These are phyloP conservation scores for Aphelocoma californica DNA, from an alignment of 2,797 vertebrate species.

Conservation along the genomic window DNA sequence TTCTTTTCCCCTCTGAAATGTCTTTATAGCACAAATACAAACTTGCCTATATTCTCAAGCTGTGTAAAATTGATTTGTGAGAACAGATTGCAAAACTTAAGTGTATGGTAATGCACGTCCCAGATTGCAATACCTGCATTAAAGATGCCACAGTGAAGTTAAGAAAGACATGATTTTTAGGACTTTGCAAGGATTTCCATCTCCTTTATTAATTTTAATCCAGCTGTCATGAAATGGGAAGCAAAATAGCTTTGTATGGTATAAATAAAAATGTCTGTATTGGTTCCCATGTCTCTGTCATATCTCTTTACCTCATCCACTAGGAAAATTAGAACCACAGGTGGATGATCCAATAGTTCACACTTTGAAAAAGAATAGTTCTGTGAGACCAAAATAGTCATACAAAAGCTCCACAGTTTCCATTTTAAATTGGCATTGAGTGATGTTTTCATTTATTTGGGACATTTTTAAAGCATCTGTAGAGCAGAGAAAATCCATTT, in stretches of 20 bases:
- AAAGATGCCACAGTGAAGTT: background rate
- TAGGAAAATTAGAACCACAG: background rate
- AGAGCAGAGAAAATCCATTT: background rate
- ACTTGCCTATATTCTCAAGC: conserved; percentile 26
- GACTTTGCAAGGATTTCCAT: background rate
- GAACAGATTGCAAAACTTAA: conserved; percentile 47
- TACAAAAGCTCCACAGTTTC: background rate
- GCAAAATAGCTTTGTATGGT: background rate
- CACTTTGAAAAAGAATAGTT: background rate
- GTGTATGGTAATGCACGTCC: background rate
- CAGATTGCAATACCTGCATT: background rate
- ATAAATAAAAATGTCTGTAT: background rate
- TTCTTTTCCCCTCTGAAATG: conserved; percentile 24
- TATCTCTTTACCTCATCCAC: background rate
- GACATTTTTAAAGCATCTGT: background rate
- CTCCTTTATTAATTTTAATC: background rate
- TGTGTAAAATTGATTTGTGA: conserved; percentile 58
- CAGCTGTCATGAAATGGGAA: background rate
- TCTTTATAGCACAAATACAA: conserved; percentile 47
- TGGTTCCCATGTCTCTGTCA: background rate
- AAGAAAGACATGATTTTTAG: background rate
- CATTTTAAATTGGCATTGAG: background rate
- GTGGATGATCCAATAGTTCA: background rate
- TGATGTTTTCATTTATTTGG: background rate
- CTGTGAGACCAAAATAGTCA: background rate